Base-by-base conservation (phyloP, 2,797 vertebrate species). In the Erethizon dorsatum region DNA sequence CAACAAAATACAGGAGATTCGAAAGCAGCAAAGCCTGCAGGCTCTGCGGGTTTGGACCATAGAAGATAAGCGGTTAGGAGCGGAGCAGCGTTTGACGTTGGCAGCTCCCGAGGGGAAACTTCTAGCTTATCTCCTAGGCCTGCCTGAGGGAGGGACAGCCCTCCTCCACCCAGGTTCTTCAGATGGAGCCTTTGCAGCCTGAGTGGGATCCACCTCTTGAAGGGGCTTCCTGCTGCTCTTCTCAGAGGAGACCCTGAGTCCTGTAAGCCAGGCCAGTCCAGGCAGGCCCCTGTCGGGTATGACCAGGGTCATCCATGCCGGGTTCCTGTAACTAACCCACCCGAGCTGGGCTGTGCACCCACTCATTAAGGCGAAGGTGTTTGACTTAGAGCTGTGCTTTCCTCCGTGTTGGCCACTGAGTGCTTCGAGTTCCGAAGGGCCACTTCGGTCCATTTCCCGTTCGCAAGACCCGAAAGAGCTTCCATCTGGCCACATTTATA, bases 51-150 rank as follows among this genome's bases (percentile, higher is more conserved):
- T 63, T 87, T 86, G 52, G 94, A 78, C 61, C 86, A 67, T 31
- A 73, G 57, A 71, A 90, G 73, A 61, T 65, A 41, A 52, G 56
- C 33, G 9, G 31, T 56, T 18, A 12, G 63, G 50, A 69, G 57
- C 59, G 41, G 18, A 88, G 41, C 52, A 88, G 41, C 52, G 3
- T 69, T 54, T 50, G 56, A 71, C 22, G n/a, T 59, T 8, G 18
- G 80, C 47, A 47, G 57, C 56, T 73, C 41, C 26, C 50, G 14
- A 63, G 61, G 79, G 52, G 80, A 97, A 93, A 89, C 71, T 45
- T 37, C 65, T 82, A 59, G 65, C 47, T 84, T 61, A 82, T 78
- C 83, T 87, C 65, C 15, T 45, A n/a, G 33, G 85, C 13, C 47
- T 63, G 14, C 15, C 11, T 0, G 31, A 37, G 18, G 41, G 54